Evolutionary conservation across 2,888 invertebrate genomes (phyloP), one percentile per base, ranked within the genome.

Genomic region (Ecliptopera silaceata): DNA sequence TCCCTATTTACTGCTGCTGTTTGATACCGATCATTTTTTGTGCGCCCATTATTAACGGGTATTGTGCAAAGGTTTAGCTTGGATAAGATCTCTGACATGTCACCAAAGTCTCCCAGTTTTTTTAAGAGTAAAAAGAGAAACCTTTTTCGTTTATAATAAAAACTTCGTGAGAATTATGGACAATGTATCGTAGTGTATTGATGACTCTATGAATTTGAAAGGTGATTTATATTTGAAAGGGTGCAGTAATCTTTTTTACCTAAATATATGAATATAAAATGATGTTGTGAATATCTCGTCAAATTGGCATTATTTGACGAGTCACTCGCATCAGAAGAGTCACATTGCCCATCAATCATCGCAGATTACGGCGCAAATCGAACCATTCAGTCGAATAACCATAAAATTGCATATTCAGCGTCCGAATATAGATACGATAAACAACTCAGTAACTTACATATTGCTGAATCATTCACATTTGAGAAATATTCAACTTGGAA

Each of bases 1-100:
- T 86, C 84, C 90, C 89, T 86, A 60, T 85, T 82, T 81, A 74
- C 69, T 79, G 74, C 73, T 77, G 80, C 80, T 88, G 84, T 88
- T 88, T 88, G 86, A 90, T 91, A 86, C 78, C 80, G 84, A 90
- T 89, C 85, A 80, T 82, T 91, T 89, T 89, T 91, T 91, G 82
- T 85, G 71, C 70, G 70, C 66, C 87, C 81, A 86, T 90, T 90
- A 90, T 89, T 86, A 84, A 77, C 71, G 69, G 59, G 79, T 79
- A 86, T 88, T 90, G 90, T 90, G 88, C 86, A 71, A 88, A 87
- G 87, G 79, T 84, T 88, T 84, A 86, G 76, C 74, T 75, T 69
- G 80, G 91, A 90, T 91, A 88, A 88, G 86, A 91, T 91, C 91
- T 89, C 76, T 73, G 84, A 86, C 83, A 84, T 91, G 90, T 90